These are phyloP conservation scores for Lasioglossum zephyrum DNA, from an alignment of 2,888 invertebrate genomes.

Conservation along the genomic window DNA sequence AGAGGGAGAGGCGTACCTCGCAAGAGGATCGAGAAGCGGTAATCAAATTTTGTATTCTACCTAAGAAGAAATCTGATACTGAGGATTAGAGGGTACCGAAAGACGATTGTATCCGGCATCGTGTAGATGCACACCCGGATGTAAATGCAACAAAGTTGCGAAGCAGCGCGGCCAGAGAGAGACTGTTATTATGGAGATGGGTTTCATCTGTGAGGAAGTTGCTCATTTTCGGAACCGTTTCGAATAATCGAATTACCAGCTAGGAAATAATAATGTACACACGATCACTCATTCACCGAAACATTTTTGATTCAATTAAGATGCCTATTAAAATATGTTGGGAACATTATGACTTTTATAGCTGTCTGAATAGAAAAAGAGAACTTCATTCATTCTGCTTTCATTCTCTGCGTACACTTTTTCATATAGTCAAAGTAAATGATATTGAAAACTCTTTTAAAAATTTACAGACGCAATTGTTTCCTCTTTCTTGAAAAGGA, in stretches of 20 bases:
- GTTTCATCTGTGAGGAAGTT: background rate
- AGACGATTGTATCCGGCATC: conserved; percentile 18
- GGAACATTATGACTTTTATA: background rate
- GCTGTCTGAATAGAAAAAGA: background rate
- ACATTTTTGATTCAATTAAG: background rate
- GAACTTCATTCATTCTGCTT: background rate
- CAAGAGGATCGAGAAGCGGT: background rate
- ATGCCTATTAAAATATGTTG: background rate
- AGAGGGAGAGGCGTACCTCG: background rate
- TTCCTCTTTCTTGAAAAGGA: too few relatives aligned
- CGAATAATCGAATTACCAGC: conserved; percentile 1
- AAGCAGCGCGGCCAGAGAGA: background rate
- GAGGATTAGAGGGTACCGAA: conserved; percentile 2
- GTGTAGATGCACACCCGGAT: conserved; percentile 3
- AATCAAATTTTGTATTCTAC: conserved; percentile 15
- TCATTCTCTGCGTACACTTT: background rate
- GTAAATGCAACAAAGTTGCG: conserved; percentile 19
- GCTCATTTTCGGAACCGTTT: background rate
- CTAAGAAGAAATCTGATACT: conserved; percentile 34
- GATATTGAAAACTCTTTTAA: too few relatives aligned
- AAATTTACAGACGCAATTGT: too few relatives aligned
- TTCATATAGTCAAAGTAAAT: too few relatives aligned
- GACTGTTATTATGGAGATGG: background rate
- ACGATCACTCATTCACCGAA: background rate
- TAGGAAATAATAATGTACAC: background rate